Evolutionary conservation across 92 coral and sea anemone genomes (phyloP), one percentile per base, ranked within the genome.

Genomic region (Porites rus): DNA sequence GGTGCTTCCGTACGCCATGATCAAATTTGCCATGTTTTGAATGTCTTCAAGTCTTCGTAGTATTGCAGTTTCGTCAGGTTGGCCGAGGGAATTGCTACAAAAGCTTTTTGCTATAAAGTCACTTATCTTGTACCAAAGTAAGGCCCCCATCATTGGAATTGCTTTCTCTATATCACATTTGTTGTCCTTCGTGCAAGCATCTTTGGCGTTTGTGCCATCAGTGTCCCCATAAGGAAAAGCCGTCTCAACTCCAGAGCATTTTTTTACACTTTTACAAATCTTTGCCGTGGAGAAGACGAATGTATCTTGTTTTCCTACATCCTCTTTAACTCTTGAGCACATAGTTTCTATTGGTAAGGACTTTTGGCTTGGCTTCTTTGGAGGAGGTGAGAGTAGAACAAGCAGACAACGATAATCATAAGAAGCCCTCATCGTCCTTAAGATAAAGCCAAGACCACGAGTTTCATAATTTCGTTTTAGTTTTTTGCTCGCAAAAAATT

Each of bases 71-170:
- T 88, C 65, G 10, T 16, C 65, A 43, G 88, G 88, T 72, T 65
- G 78, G 8, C 28, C 65, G 2, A 75, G 56, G 65, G 60, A 61
- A 60, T 77, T 87, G n/a, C 78, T 78, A 56, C 94, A 91, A 67
- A 88, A 75, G 69, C 91, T 67, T 16, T 65, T 82, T 13, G 83
- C 92, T 60, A 91, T 79, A 65, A 82, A 77, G 43, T 84, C 82
- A 31, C 90, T 88, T 31, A 79, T 69, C 61, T 88, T 91, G 86
- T 91, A 91, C 94, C 94, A 91, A 3, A 91, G 79, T 65, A 91
- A 58, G 19, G 92, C 90, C 56, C 82, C 92, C 88, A 91, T 88
- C 89, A 84, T 88, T 2, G 94, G 94, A 43, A 91, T 51, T 11
- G 92, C 94, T 66, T 84, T 79, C 24, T 0, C 67, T 20, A 91